These are phyloP conservation scores for Mastomys coucha DNA, from an alignment of 2,113 vertebrate species.

Conservation along the genomic window DNA sequence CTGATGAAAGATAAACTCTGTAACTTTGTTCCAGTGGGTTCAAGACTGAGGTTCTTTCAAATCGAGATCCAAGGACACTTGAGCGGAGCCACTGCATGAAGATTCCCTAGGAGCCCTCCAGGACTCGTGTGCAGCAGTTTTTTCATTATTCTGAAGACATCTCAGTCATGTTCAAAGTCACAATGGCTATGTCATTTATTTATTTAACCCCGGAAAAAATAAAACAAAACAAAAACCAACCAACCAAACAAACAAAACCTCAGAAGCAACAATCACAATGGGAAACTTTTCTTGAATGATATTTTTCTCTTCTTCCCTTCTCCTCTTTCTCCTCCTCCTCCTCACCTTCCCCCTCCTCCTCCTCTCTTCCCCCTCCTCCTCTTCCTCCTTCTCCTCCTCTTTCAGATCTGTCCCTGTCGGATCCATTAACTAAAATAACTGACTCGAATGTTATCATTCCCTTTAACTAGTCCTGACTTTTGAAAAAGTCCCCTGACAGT, in stretches of 20 bases:
- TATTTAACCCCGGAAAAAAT: constrained; percentile 53
- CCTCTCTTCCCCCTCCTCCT: not conserved
- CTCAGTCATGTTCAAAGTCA: constrained; percentile 26
- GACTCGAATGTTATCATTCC: not conserved
- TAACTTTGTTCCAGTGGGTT: not conserved
- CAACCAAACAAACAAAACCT: not conserved
- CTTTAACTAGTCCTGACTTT: constrained; percentile 26
- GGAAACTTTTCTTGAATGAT: constrained; percentile 26
- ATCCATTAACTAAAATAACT: constrained; percentile 45
- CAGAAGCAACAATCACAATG: constrained; percentile 12
- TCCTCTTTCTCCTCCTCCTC: not conserved
- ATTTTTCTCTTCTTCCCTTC: not conserved
- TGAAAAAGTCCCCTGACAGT: not conserved
- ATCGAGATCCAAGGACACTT: not conserved
- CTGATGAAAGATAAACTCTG: not conserved
- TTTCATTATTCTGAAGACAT: constrained; percentile 22
- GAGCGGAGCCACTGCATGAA: not conserved
- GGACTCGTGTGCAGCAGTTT: not conserved
- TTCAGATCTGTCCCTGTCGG: not conserved
- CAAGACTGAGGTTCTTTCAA: not conserved
- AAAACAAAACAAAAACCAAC: no score
- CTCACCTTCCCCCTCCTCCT: not conserved
- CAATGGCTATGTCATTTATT: constrained; percentile 36
- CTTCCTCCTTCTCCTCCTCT: not conserved
- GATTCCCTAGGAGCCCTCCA: not conserved